Base-by-base conservation (phyloP, 2,113 vertebrate genomes). In the Dicrurus megarhynchus region DNA sequence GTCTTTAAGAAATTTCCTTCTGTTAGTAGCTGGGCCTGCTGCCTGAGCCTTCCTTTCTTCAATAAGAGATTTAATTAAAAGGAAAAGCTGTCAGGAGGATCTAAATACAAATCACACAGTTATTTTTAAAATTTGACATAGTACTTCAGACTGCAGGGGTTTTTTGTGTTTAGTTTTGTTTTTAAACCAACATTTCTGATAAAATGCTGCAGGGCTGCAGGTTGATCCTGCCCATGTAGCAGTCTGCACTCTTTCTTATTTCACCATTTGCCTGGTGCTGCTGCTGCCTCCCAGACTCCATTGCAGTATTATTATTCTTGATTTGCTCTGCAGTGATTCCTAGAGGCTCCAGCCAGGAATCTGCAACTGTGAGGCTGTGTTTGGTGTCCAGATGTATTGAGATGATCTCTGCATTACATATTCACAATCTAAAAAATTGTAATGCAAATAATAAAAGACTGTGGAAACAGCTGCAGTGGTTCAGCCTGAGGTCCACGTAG, bases 291-390 rank as follows among this genome's bases (percentile, higher is more conserved):
- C 52, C 77, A 68, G 35, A 13, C n/a, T 90, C 39, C 5, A 0
- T 30, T 92, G 88, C 85, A 74, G 82, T 64, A 3, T 49, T 93
- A 39, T 88, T 69, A 35, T 41, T 94, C 77, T 86, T 94, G 12
- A 80, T 93, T 80, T 93, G 42, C 76, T 88, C 73, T 96, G 86
- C 76, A 89, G 88, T 61, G 68, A 37, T 90, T 93, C 83, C 42
- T 41, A 28, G 46, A 77, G 79, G 76, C 85, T 93, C 18, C 59
- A 93, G 55, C 39, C 63, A 65, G 64, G 83, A 65, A 59, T 50
- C 56, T 70, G 59, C 18, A 39, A 65, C 41, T 57, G 32, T 9
- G 39, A 42, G 49, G 26, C 76, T 76, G 9, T 5, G 10, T 84
- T 70, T 7, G 1, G 15, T 64, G 41, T 87, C 67, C 75, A 32